Base-by-base conservation (phyloP, 2,888 invertebrate genomes). In the Drosophila atroscutellata region DNA sequence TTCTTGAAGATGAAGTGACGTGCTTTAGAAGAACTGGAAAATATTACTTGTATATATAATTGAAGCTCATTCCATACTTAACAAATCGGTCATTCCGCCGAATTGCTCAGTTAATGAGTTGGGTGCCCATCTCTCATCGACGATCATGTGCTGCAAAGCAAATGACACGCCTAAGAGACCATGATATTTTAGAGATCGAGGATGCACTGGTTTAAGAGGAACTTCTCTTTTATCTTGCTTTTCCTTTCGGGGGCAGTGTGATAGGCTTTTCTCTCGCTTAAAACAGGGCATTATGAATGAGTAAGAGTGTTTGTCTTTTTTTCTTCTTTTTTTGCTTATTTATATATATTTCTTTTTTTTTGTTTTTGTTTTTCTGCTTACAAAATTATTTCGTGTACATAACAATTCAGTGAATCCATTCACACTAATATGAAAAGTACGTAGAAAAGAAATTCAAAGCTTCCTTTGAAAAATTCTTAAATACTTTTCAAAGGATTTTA, bases 51-150 rank as follows among this genome's bases (percentile, higher is more conserved):
- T 3, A 11, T 5, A 15, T 8, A 8, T 36, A 15, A 1, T 30
- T 13, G 9, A n/a, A 7, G 15, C 15, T n/a, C 2, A 15, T 34
- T 15, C 80, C 88, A 77, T 77, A 93, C 93, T 74, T 59, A 93
- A 66, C 28, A 92, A 73, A 70, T 91, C 83, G 1, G 88, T 69
- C 90, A 92, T 89, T 32, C 80, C 89, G 61, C 85, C 88, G 75
- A 86, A 93, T 72, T 93, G 91, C 11, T 87, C 86, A 0, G 83
- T 80, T 37, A 92, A 55, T 1, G 90, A 85, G 28, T 73, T 83
- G 13, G 89, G 86, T 0, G 90, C 86, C 93, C 93, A 93, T 11
- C 83, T 83, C 0, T 90, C 68, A 57, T 92, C 92, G 9, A 90
- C 69, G 74, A 93, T 80, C 75, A 91, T 81, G 66, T 93, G 93